phyloP scores from a whole-genome alignment of 2,888 invertebrate species.

The Dermolepida albohirtum region DNA sequence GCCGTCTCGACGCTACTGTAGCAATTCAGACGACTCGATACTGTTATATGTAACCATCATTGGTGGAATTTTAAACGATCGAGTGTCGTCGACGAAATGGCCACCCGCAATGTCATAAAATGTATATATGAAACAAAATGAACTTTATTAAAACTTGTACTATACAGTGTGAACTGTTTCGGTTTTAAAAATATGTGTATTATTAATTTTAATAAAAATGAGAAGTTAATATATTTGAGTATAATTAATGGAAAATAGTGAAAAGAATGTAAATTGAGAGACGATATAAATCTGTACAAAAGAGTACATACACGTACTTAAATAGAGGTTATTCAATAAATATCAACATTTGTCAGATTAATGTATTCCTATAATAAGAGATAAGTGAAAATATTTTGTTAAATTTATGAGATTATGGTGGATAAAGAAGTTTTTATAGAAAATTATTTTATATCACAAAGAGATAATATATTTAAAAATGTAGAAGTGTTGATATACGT shows the following conservation, averaged over 20 bases:
- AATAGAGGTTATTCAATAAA: no score
- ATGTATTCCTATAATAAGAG: no score
- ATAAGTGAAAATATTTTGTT: no score
- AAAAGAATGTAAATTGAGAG: no score
- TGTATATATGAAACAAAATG: constrained; percentile 12
- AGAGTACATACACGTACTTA: no score
- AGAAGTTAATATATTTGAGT: no score
- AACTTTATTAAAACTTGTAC: not conserved
- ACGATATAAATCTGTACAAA: no score
- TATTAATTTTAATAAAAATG: no score
- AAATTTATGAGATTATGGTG: constrained; percentile 99
- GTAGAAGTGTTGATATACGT: constrained; percentile 99
- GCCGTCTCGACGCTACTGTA: constrained; percentile 40
- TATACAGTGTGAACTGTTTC: not conserved
- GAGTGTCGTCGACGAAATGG: constrained; percentile 21
- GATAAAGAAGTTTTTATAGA: constrained; percentile 99
- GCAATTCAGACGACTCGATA: constrained; percentile 38
- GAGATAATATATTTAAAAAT: constrained; percentile 98
- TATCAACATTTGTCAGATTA: no score
- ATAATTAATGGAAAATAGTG: no score
- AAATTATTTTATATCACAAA: constrained; percentile 97
- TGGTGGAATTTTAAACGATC: constrained; percentile 34
- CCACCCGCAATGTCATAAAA: constrained; percentile 30
- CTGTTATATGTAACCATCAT: constrained; percentile 39
- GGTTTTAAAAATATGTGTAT: no score